A percentile compares a stretch with the other conserved stretches of the same genome.
Conservation (phyloP, 2,888 invertebrate species). For the Gastracanthus pulcherrimus region DNA sequence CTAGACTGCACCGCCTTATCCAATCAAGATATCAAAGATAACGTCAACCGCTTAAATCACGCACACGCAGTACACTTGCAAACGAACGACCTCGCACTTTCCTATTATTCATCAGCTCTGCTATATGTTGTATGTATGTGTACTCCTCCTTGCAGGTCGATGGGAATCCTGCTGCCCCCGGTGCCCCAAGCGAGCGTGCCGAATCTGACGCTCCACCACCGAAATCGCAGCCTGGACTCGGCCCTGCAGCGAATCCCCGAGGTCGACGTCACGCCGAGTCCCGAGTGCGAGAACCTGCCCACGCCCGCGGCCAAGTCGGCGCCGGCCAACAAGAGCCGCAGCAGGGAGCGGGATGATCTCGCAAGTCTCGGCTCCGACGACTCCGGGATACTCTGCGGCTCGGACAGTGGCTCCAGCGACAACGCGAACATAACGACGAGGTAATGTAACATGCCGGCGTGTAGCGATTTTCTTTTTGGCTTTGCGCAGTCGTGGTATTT, state of each 20-base stretch:
- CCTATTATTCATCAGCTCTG: too few relatives aligned
- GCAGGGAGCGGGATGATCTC: conserved; percentile 80
- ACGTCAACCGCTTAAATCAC: too few relatives aligned
- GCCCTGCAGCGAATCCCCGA: conserved; percentile 94
- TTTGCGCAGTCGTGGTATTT: too few relatives aligned
- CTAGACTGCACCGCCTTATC: neutral
- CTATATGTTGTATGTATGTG: neutral
- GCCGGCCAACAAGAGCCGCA: conserved; percentile 70
- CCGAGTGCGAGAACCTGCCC: conserved; percentile 80
- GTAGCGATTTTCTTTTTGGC: too few relatives aligned
- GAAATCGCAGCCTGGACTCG: conserved; percentile 93
- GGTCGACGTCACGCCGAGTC: conserved; percentile 85
- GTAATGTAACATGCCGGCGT: too few relatives aligned
- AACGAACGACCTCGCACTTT: neutral
- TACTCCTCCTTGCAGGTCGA: conserved; percentile 78
- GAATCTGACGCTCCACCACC: conserved; percentile 80
- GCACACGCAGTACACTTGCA: neutral
- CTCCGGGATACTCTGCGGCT: conserved; percentile 86
- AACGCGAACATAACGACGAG: conserved; percentile 75
- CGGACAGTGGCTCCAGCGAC: conserved; percentile 79
- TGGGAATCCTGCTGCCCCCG: conserved; percentile 83
- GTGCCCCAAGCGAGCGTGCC: conserved; percentile 80
- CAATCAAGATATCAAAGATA: neutral
- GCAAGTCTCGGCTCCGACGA: conserved; percentile 87
- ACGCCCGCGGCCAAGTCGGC: conserved; percentile 69